phyloP scores from a whole-genome alignment of 2,797 vertebrate genomes.

The Myripristis murdjan region DNA sequence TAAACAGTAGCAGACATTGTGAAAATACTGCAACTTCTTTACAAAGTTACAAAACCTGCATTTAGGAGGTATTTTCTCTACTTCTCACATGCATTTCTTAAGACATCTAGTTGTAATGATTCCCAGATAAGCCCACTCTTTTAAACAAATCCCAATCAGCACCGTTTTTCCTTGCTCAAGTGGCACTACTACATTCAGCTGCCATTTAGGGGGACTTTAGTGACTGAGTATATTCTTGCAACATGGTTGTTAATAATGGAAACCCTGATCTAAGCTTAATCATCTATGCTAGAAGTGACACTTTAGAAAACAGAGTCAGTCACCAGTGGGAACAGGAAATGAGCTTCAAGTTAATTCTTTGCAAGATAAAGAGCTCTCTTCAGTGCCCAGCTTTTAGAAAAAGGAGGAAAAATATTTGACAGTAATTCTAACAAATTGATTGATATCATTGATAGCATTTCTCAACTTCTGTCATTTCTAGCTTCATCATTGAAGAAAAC shows the following conservation, averaged over 20 bases:
- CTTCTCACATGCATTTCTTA: background rate
- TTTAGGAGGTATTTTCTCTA: too few species aligned
- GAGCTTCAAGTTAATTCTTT: constrained; percentile 1
- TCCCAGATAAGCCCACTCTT: background rate
- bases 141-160: background rate
- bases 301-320: constrained; percentile 44
- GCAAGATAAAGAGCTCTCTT: constrained; percentile 1
- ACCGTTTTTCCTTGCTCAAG: background rate
- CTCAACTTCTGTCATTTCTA: background rate
- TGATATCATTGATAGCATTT: background rate
- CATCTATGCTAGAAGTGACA: constrained; percentile 37
- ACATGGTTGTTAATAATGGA: constrained; percentile 12
- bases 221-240: constrained; percentile 20
- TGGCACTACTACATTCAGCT: background rate
- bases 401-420: background rate
- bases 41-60: too few species aligned
- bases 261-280: constrained; percentile 50
- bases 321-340: constrained; percentile 39
- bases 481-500: background rate
- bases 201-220: constrained; percentile 7
- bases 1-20: background rate
- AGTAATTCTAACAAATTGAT: background rate
- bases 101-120: background rate
- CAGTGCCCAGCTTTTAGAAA: background rate
- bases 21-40: background rate